These are phyloP conservation scores for Lissonota sp. DNA, from an alignment of 2,888 invertebrate genomes.

Conservation along the genomic window DNA sequence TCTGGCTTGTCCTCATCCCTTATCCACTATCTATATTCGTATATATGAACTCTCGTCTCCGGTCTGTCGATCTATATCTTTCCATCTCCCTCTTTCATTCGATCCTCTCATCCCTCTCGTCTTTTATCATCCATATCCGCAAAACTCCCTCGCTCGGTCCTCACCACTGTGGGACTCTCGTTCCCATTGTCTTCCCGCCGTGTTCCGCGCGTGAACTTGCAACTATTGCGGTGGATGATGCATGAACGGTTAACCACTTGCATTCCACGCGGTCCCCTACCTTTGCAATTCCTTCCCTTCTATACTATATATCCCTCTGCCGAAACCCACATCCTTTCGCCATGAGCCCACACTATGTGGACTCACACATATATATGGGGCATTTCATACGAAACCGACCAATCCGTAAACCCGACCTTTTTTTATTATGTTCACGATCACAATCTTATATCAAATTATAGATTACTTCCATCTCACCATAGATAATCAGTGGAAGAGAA, in stretches of 20 bases:
- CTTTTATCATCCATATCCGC: conserved; percentile 46
- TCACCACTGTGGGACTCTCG: conserved; percentile 4
- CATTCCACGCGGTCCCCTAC: conserved; percentile 66
- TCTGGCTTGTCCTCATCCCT: conserved; percentile 21
- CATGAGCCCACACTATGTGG: not conserved
- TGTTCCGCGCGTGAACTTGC: conserved; percentile 72
- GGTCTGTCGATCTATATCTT: not conserved
- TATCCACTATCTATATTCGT: not conserved
- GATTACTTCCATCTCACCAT: no score
- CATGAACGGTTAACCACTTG: conserved; percentile 76
- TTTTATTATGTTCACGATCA: no score
- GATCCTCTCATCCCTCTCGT: conserved; percentile 18
- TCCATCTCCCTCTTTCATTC: conserved; percentile 27
- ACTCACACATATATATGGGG: no score
- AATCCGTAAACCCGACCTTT: no score
- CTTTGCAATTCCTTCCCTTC: conserved; percentile 43
- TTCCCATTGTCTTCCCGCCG: conserved; percentile 50
- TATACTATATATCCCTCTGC: conserved; percentile 7
- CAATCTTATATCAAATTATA: no score
- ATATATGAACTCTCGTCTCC: not conserved
- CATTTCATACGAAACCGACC: no score
- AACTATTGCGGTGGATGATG: conserved; percentile 77
- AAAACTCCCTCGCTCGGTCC: conserved; percentile 16
- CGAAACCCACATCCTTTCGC: conserved; percentile 27
- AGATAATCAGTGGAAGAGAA: no score